A percentile compares a stretch with the other conserved stretches of the same genome.
These are phyloP conservation scores for Laupala kohalensis DNA, from an alignment of 1,140 invertebrate genomes.

Conservation along the genomic window DNA sequence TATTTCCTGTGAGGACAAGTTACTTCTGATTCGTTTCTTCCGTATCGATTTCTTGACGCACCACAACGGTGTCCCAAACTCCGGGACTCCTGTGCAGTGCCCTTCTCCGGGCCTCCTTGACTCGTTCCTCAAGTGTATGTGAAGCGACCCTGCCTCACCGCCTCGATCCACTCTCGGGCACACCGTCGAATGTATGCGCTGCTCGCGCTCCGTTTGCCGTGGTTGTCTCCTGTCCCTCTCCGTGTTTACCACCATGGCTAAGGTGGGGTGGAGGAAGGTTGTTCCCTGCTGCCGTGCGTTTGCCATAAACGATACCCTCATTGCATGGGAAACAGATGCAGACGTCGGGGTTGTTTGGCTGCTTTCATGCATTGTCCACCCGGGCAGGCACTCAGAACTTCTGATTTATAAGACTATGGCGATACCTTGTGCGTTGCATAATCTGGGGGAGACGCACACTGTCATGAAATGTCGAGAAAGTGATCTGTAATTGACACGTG, in stretches of 20 bases:
- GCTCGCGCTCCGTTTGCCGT: not conserved
- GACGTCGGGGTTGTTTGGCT: not conserved
- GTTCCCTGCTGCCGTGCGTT: not conserved
- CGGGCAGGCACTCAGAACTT: no score
- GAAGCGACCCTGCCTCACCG: not conserved
- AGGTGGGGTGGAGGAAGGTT: not conserved
- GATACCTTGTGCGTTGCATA: no score
- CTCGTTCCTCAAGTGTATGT: not conserved
- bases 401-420: no score
- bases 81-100: not conserved
- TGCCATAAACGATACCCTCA: not conserved
- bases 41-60: no score
- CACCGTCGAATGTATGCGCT: not conserved
- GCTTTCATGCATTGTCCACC: no score
- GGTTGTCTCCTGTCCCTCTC: not conserved
- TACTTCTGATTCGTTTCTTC: no score
- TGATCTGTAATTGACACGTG: no score
- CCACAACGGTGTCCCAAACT: not conserved
- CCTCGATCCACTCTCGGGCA: no score
- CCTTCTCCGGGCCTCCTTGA: not conserved
- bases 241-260: not conserved
- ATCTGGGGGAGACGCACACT: no score
- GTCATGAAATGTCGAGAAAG: no score
- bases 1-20: no score
- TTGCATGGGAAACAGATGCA: not conserved